phyloP scores from a whole-genome alignment of 2,113 vertebrate genomes.

The Ophthalmolycus amberensis region DNA sequence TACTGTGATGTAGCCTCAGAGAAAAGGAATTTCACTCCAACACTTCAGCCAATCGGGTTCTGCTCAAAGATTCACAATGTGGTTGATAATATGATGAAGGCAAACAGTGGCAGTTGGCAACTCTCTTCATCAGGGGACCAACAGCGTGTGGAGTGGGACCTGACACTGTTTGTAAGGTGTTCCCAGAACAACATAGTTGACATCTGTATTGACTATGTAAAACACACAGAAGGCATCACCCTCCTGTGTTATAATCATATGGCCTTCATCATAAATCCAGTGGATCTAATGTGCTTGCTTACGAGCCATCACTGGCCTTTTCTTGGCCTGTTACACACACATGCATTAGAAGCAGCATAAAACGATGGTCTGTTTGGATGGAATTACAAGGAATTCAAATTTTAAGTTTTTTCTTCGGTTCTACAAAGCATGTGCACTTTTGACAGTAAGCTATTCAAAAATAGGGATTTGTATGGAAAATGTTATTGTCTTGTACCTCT shows the following conservation, averaged over 20 bases:
- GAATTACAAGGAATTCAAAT: slow-evolving; percentile 30
- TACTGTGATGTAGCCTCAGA: slow-evolving; percentile 68
- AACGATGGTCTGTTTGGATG: background rate
- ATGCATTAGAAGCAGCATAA: background rate
- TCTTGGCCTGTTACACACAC: background rate
- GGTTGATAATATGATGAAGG: slow-evolving; percentile 51
- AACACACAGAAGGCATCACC: slow-evolving; percentile 15
- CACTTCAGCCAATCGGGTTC: slow-evolving; percentile 51
- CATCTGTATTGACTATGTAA: slow-evolving; percentile 26
- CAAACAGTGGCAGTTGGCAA: slow-evolving; percentile 49
- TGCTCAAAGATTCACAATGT: slow-evolving; percentile 41
- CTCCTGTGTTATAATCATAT: background rate
- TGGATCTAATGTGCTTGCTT: background rate
- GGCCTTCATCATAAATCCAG: background rate
- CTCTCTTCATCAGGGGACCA: slow-evolving; percentile 27
- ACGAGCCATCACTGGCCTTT: background rate
- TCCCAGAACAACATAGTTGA: slow-evolving; percentile 11
- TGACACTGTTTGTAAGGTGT: slow-evolving; percentile 19
- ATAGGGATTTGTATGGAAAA: slow-evolving; percentile 30
- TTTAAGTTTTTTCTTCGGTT: background rate
- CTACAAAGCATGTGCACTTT: background rate
- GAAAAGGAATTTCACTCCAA: slow-evolving; percentile 68
- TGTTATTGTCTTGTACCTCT: background rate
- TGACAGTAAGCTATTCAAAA: background rate
- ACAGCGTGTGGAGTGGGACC: slow-evolving; percentile 11